phyloP scores from a whole-genome alignment of 2,113 vertebrate genomes.

The Xiphophorus maculatus region DNA sequence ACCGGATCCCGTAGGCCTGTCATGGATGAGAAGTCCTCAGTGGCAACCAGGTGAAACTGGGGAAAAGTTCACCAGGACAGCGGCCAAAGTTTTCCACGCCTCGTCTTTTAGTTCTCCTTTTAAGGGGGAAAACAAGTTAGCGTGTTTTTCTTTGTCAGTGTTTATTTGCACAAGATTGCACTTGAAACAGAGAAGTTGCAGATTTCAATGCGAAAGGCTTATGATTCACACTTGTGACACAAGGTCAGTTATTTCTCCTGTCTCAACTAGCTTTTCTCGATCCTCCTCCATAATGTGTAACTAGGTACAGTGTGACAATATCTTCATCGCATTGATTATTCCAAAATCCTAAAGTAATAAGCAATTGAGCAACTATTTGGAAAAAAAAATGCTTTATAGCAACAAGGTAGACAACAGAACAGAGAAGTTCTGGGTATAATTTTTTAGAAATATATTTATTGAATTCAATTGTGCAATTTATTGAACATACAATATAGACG shows the following conservation, averaged over 20 bases:
- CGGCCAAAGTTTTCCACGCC: conserved; percentile 55
- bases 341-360: neutral
- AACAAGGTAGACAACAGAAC: no score
- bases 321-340: neutral
- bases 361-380: no score
- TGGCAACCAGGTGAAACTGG: conserved; percentile 78
- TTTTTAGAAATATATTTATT: no score
- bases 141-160: conserved; percentile 21
- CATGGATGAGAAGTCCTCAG: conserved; percentile 68
- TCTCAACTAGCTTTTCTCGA: neutral
- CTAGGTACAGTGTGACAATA: neutral
- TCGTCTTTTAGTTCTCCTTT: conserved; percentile 38
- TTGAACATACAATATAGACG: no score
- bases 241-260: no score
- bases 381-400: no score
- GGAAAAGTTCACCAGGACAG: conserved; percentile 75
- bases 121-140: conserved; percentile 15
- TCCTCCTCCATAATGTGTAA: no score
- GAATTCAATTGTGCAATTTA: no score
- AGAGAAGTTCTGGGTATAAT: no score
- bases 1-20: conserved; percentile 68
- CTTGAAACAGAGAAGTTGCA: conserved; percentile 12
- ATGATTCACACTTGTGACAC: no score
- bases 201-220: conserved; percentile 17
- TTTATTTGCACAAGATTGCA: neutral